A percentile compares a stretch with the other conserved stretches of the same genome.
phyloP scores from a whole-genome alignment of 2,888 invertebrate species.

The Julus scanicus region DNA sequence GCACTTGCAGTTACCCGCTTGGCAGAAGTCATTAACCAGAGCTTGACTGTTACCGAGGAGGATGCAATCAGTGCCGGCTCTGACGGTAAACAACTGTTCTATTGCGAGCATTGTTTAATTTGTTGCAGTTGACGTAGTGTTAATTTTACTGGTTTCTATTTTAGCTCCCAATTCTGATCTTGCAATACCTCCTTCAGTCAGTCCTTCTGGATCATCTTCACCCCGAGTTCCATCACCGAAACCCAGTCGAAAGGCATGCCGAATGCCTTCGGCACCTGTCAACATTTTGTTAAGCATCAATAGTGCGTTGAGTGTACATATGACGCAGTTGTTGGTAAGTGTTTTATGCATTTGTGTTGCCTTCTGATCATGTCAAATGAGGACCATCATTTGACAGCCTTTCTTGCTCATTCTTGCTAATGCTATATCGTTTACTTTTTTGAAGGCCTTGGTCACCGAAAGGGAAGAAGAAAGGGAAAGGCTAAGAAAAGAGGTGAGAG shows the following conservation, averaged over 20 bases:
- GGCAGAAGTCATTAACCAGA: constrained; percentile 71
- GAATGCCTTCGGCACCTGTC: constrained; percentile 73
- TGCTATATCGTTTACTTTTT: not conserved
- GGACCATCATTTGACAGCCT: no score
- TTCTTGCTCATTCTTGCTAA: constrained; percentile 1
- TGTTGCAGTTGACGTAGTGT: not conserved
- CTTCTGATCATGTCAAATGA: no score
- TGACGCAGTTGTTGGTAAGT: constrained; percentile 77
- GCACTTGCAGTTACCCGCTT: constrained; percentile 69
- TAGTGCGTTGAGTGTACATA: constrained; percentile 73
- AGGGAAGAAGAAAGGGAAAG: constrained; percentile 80
- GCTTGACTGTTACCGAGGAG: constrained; percentile 71
- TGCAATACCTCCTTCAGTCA: not conserved
- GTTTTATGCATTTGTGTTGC: not conserved
- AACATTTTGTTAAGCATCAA: constrained; percentile 74
- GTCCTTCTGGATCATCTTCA: constrained; percentile 61
- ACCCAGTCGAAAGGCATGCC: constrained; percentile 64
- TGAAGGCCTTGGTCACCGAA: constrained; percentile 76
- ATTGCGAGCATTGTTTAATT: not conserved
- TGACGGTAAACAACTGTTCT: constrained; percentile 52
- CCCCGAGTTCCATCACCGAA: constrained; percentile 62
- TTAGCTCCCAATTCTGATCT: constrained; percentile 44
- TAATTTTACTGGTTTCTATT: not conserved
- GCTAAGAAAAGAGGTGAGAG: constrained; percentile 77
- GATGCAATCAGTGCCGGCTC: constrained; percentile 70